Conservation (phyloP, 2,797 vertebrate genomes). For the Melanotaenia nigrans region DNA sequence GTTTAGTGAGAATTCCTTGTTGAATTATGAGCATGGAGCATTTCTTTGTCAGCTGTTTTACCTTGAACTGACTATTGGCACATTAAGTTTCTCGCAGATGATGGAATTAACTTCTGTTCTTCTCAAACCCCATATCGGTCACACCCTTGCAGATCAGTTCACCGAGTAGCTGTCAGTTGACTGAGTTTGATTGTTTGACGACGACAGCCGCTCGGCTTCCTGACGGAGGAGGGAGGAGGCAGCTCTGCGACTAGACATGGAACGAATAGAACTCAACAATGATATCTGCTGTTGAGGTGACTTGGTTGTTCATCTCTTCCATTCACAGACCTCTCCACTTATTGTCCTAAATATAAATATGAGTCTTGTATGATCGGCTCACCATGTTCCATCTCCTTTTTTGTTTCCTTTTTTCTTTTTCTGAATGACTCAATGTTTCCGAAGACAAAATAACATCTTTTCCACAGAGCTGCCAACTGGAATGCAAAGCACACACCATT, state of each 20-base stretch:
- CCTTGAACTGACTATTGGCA: constrained; percentile 8
- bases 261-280: constrained; percentile 31
- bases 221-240: constrained; percentile 15
- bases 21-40: neutral
- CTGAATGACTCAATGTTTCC: constrained; percentile 32
- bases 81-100: neutral
- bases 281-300: constrained; percentile 42
- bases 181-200: constrained; percentile 82
- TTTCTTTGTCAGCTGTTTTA: neutral
- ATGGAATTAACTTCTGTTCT: neutral
- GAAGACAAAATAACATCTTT: constrained; percentile 48
- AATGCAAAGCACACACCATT: constrained; percentile 72
- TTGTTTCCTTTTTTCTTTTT: neutral
- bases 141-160: constrained; percentile 31
- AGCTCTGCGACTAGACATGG: constrained; percentile 60
- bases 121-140: constrained; percentile 33
- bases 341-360: constrained; percentile 13
- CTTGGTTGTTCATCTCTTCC: constrained; percentile 25
- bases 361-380: constrained; percentile 1
- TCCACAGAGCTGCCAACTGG: constrained; percentile 70
- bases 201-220: constrained; percentile 62
- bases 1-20: neutral
- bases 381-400: constrained; percentile 24
- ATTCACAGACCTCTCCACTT: neutral
- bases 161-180: constrained; percentile 66